These are phyloP conservation scores for Cataglyphis albicans DNA, from an alignment of 2,888 invertebrate genomes.

Conservation along the genomic window DNA sequence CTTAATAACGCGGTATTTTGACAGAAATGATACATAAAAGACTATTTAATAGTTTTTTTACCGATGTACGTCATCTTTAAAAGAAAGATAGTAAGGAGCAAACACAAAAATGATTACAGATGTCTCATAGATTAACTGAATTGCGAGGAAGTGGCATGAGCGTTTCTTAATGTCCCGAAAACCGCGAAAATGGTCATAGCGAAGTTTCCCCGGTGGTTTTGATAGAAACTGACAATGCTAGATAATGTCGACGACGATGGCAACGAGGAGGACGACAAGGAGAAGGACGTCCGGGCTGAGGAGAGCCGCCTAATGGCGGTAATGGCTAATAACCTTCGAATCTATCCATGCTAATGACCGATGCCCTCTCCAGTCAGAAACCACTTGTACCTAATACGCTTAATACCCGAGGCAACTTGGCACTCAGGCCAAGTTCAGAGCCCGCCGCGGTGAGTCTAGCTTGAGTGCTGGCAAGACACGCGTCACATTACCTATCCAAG, in stretches of 20 bases:
- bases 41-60: neutral
- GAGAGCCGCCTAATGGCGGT: constrained; percentile 81
- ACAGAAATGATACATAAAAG: neutral
- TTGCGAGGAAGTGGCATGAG: constrained; percentile 25
- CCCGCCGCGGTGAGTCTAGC: constrained; percentile 63
- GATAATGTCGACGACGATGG: constrained; percentile 51
- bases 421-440: constrained; percentile 79
- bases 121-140: constrained; percentile 8
- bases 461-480: constrained; percentile 76
- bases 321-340: constrained; percentile 84
- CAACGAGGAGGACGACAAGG: constrained; percentile 42
- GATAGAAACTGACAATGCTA: constrained; percentile 60
- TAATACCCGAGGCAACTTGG: constrained; percentile 81
- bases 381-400: constrained; percentile 82
- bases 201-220: constrained; percentile 28
- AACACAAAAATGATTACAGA: neutral
- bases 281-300: constrained; percentile 70
- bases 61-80: neutral
- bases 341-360: constrained; percentile 84
- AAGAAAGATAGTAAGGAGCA: neutral
- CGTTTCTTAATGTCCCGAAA: constrained; percentile 4
- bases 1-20: neutral
- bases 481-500: constrained; percentile 79
- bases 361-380: constrained; percentile 77
- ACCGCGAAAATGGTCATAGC: constrained; percentile 31